These are phyloP conservation scores for Drosophila nr. fundita DNA, from an alignment of 2,888 invertebrate species.

Conservation along the genomic window DNA sequence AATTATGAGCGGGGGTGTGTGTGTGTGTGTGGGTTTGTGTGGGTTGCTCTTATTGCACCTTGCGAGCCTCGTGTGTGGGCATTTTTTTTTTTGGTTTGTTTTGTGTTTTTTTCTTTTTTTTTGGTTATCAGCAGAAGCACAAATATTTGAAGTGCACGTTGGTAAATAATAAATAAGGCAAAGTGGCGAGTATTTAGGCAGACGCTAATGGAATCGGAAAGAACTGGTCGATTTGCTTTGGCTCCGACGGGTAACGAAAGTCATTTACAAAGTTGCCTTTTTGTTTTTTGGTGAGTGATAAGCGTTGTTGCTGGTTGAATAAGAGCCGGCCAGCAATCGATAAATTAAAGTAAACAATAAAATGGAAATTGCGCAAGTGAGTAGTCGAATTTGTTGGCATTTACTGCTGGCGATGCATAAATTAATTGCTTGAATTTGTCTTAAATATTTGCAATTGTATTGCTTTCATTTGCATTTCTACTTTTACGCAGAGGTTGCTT, in stretches of 20 bases:
- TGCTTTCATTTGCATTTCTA: constrained; percentile 47
- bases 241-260: constrained; percentile 1
- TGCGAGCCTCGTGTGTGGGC: constrained; percentile 55
- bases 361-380: constrained; percentile 55
- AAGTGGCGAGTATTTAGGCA: constrained; percentile 20
- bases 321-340: constrained; percentile 41
- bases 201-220: constrained; percentile 62
- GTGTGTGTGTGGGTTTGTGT: neutral
- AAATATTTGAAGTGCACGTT: constrained; percentile 64
- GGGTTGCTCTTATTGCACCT: constrained; percentile 59
- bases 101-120: neutral
- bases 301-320: constrained; percentile 43
- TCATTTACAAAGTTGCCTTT: constrained; percentile 15
- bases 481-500: constrained; percentile 37
- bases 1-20: neutral
- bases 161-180: constrained; percentile 32
- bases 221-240: constrained; percentile 33
- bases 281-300: constrained; percentile 48
- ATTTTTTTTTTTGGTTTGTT: constrained; percentile 31
- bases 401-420: constrained; percentile 63
- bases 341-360: constrained; percentile 58
- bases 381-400: constrained; percentile 35
- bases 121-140: constrained; percentile 34
- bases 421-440: constrained; percentile 15
- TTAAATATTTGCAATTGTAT: constrained; percentile 45